phyloP scores from a whole-genome alignment of 2,888 invertebrate species.

The Hydraecia micacea region DNA sequence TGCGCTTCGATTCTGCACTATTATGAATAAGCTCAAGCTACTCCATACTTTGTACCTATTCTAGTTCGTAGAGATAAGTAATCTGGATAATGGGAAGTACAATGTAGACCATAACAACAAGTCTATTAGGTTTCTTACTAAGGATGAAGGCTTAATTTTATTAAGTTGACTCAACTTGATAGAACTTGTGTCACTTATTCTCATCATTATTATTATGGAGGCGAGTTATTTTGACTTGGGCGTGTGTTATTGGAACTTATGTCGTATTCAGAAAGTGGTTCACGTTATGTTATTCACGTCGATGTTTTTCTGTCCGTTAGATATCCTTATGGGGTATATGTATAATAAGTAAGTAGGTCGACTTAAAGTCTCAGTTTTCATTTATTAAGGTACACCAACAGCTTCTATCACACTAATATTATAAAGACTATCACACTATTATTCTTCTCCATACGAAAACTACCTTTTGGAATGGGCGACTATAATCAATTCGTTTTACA shows the following conservation, averaged over 20 bases:
- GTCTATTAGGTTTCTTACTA: constrained; percentile 22
- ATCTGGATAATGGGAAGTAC: constrained; percentile 24
- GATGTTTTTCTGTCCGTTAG: neutral
- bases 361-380: too few species aligned
- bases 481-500: too few species aligned
- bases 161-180: constrained; percentile 36
- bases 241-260: constrained; percentile 24
- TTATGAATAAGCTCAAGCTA: neutral
- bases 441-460: too few species aligned
- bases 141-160: constrained; percentile 5
- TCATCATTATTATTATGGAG: constrained; percentile 3
- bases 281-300: neutral
- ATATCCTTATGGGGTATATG: neutral
- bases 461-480: too few species aligned
- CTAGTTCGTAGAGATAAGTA: constrained; percentile 11
- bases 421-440: too few species aligned
- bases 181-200: constrained; percentile 33
- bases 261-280: constrained; percentile 15
- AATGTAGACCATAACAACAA: constrained; percentile 21
- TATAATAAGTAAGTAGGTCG: neutral
- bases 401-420: too few species aligned
- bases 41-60: neutral
- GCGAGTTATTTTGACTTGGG: constrained; percentile 1
- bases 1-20: neutral
- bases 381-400: too few species aligned